Evolutionary conservation across 2,797 vertebrate species (phyloP).

Genomic region (Myoxocephalus aenaeus): DNA sequence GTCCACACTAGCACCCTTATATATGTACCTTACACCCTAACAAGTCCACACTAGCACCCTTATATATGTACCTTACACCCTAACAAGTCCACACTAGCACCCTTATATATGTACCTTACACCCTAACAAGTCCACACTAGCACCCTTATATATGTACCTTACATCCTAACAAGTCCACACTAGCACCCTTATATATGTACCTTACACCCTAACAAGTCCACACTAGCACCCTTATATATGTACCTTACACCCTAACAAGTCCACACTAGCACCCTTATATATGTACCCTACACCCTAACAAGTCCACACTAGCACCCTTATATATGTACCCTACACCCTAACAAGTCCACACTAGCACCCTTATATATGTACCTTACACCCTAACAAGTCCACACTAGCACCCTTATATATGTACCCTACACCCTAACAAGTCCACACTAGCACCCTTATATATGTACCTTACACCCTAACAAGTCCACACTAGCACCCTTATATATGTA

Average conservation of each 20-base stretch:
- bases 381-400: not conserved
- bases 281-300: not conserved
- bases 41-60: not conserved
- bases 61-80: not conserved
- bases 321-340: not conserved
- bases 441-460: not conserved
- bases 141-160: not conserved
- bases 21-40: too few relatives aligned
- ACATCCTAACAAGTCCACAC: not conserved
- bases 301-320: not conserved
- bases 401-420: not conserved
- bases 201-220: not conserved
- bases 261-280: not conserved
- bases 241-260: not conserved
- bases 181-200: not conserved
- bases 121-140: not conserved
- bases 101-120: not conserved
- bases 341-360: not conserved
- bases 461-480: not conserved
- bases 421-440: not conserved
- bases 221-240: not conserved
- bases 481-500: not conserved
- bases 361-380: not conserved
- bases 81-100: not conserved
- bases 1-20: not conserved